These are phyloP conservation scores for Polydrusus tereticollis DNA, from an alignment of 2,888 invertebrate species.

Conservation along the genomic window DNA sequence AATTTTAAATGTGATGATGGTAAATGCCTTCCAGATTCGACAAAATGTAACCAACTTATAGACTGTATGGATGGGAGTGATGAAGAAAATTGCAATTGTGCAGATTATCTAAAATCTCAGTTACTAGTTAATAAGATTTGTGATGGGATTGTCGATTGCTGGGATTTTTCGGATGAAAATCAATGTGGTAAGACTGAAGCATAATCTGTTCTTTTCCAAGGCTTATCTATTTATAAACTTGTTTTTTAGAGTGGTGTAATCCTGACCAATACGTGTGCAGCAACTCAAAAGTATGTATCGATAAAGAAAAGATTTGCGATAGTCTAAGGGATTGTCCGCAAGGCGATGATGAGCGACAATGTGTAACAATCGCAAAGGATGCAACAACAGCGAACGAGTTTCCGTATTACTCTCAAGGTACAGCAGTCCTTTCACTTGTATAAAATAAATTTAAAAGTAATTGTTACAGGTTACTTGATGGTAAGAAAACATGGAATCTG, in stretches of 20 bases:
- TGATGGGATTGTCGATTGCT: slow-evolving; percentile 84
- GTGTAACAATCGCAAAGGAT: slow-evolving; percentile 75
- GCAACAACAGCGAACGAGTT: slow-evolving; percentile 72
- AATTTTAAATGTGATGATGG: slow-evolving; percentile 74
- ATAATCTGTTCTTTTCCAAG: too few species aligned
- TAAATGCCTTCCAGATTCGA: slow-evolving; percentile 74
- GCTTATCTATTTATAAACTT: too few species aligned
- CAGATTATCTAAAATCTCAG: slow-evolving; percentile 80
- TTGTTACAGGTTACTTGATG: slow-evolving; percentile 75
- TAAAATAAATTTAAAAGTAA: slow-evolving; percentile 66
- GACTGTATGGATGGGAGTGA: slow-evolving; percentile 81
- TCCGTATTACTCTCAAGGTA: slow-evolving; percentile 75
- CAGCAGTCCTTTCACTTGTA: not conserved
- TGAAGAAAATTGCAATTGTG: slow-evolving; percentile 80
- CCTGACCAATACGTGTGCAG: slow-evolving; percentile 82
- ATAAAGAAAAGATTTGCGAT: slow-evolving; percentile 77
- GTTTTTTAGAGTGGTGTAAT: slow-evolving; percentile 78
- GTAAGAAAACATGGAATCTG: slow-evolving; percentile 81
- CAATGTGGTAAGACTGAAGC: slow-evolving; percentile 82
- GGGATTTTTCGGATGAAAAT: slow-evolving; percentile 84
- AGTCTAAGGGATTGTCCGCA: slow-evolving; percentile 79
- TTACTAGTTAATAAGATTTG: slow-evolving; percentile 81
- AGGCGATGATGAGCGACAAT: slow-evolving; percentile 83
- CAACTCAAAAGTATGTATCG: slow-evolving; percentile 78
- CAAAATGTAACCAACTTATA: slow-evolving; percentile 78